Base-by-base conservation (phyloP, 2,797 vertebrate genomes). In the Catamblyrhynchus diadema region DNA sequence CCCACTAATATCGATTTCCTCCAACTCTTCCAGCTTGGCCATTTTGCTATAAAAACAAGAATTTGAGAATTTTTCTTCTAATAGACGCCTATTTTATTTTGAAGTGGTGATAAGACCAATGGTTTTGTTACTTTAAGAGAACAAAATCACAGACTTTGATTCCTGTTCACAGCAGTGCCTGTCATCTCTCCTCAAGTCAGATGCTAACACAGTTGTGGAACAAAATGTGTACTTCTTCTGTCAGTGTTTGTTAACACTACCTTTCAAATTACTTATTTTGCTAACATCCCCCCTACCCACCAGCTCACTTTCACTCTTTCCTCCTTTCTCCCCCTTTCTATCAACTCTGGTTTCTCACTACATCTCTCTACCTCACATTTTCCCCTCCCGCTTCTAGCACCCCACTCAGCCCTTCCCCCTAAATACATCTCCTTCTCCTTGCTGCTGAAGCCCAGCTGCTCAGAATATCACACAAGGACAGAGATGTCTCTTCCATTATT, bases 1-100 rank as follows among this genome's bases (percentile, higher is more conserved):
- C 78, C 99, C 99, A 51, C 99, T 99, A 93, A 99, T 96, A 92
- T 99, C 99, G 23, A 99, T 98, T 97, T 99, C 99, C 94, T 99
- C 99, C 95, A 99, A 97, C 94, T 99, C 99, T 96, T 99, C 99
- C 97, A 99, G 91, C 96, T 99, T 99, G 71, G 99, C 99, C 99
- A 99, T 99, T 99, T 99, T 99, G 98, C 99, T 99, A 85, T 0
- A 85, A 79, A 88, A 96, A 74, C 66, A 70, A 82, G 37, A 87
- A 74, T 83, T 90, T n/a, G 14, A 78, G 41, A 73, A 21, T 77
- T 93, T 79, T 91, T 70, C 37, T 70, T 86, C 73, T 67, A 88
- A 73, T 4, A 72, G 44, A 67, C 0, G 0, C 8, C 5, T 32
- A 71, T 65, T 82, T 88, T 60, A 86, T 88, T 86, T 62, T 81